Percentiles rank a stretch among this genome's conserved stretches.
Evolutionary conservation across 2,888 invertebrate genomes (phyloP).

Genomic region (Ptilodon capucinus): DNA sequence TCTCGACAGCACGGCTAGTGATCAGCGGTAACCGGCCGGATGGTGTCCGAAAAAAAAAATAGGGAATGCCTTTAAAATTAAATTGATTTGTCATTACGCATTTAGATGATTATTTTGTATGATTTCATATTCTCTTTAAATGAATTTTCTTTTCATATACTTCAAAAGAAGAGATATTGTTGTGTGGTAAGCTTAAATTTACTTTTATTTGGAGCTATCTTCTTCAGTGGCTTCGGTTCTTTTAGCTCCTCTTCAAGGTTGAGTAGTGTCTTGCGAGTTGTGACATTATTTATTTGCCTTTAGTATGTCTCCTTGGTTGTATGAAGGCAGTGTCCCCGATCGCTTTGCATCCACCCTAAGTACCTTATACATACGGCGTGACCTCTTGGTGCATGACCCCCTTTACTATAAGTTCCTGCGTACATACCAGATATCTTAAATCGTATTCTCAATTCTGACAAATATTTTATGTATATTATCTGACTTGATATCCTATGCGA

Average conservation of each 20-base stretch:
- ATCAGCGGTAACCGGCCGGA: conserved; percentile 57
- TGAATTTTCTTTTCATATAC: conserved; percentile 49
- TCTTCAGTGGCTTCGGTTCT: conserved; percentile 56
- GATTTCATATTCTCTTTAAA: conserved; percentile 50
- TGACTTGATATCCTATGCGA: conserved; percentile 50
- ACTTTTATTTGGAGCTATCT: conserved; percentile 47
- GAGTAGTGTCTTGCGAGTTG: conserved; percentile 64
- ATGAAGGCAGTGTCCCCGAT: conserved; percentile 83
- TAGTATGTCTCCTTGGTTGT: conserved; percentile 76
- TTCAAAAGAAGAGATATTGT: conserved; percentile 56
- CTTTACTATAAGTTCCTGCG: conserved; percentile 60
- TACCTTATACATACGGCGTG: conserved; percentile 79
- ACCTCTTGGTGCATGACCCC: conserved; percentile 82
- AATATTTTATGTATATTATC: conserved; percentile 48
- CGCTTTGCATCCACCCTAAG: conserved; percentile 79
- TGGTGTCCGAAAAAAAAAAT: conserved; percentile 37
- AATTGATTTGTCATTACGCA: conserved; percentile 52
- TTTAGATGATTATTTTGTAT: conserved; percentile 40
- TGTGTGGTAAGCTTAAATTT: conserved; percentile 65
- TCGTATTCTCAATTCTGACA: conserved; percentile 43
- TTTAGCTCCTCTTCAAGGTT: conserved; percentile 57
- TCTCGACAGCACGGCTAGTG: conserved; percentile 31
- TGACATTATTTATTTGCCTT: conserved; percentile 64
- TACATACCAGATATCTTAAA: conserved; percentile 46
- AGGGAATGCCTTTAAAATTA: conserved; percentile 61